Conservation (phyloP, 1,140 invertebrate species). For the Aphaenogaster ashmeadi region DNA sequence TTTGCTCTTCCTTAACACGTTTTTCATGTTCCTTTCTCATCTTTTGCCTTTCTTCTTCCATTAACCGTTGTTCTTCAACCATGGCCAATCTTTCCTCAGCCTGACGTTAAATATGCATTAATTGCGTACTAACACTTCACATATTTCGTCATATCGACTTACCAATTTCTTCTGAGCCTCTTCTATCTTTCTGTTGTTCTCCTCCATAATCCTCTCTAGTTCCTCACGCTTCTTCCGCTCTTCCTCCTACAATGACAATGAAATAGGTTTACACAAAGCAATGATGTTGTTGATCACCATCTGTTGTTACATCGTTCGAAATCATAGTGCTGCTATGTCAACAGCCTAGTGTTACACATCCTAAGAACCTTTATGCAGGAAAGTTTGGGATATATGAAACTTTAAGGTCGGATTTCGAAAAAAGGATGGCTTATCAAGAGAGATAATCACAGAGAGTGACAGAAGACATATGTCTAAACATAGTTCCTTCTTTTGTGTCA, state of each 20-base stretch:
- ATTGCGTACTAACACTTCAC: not conserved
- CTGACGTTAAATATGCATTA: conserved; percentile 86
- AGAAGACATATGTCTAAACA: conserved; percentile 67
- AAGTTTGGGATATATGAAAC: conserved; percentile 76
- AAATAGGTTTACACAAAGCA: conserved; percentile 83
- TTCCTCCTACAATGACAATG: conserved; percentile 93
- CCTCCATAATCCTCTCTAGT: conserved; percentile 98
- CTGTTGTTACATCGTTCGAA: conserved; percentile 83
- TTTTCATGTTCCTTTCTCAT: conserved; percentile 97
- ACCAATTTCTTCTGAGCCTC: conserved; percentile 98
- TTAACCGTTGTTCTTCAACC: conserved; percentile 98
- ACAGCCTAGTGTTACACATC: conserved; percentile 83
- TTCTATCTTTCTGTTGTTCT: conserved; percentile 99
- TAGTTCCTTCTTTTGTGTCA: conserved; percentile 70
- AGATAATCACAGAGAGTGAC: conserved; percentile 55
- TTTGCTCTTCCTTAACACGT: conserved; percentile 97
- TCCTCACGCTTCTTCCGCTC: conserved; percentile 97
- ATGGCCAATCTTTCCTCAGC: conserved; percentile 98
- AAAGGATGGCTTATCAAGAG: conserved; percentile 72
- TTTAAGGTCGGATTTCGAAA: conserved; percentile 70
- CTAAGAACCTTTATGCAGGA: conserved; percentile 82
- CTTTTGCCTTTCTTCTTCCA: conserved; percentile 97
- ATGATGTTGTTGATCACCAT: conserved; percentile 82
- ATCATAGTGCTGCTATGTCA: conserved; percentile 82
- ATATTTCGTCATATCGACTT: conserved; percentile 78